phyloP scores from a whole-genome alignment of 2,797 vertebrate genomes.

The Megalops cyprinoides region DNA sequence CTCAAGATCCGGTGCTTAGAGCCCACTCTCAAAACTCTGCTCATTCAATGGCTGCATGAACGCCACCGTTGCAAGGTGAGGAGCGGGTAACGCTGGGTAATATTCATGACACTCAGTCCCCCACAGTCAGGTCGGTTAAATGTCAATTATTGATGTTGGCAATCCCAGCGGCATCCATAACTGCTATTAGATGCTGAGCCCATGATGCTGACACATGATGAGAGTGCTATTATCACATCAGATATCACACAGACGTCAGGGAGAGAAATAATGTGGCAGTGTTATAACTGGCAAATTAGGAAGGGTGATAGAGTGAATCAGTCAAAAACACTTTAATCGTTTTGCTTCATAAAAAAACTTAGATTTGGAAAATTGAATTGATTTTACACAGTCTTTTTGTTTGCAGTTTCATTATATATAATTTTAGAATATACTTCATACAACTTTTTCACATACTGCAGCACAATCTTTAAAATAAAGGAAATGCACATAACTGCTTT shows the following conservation, averaged over 20 bases:
- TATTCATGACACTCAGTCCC: neutral
- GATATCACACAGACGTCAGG: neutral
- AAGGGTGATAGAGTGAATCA: neutral
- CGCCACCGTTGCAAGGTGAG: neutral
- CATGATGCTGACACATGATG: neutral
- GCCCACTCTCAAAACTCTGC: too few relatives aligned
- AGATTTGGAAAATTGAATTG: neutral
- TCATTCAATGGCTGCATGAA: neutral
- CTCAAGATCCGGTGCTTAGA: neutral
- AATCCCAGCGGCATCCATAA: constrained; percentile 4
- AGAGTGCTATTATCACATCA: neutral
- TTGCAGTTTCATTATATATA: too few relatives aligned
- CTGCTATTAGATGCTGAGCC: constrained; percentile 1
- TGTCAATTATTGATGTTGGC: constrained; percentile 12
- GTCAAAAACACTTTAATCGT: too few relatives aligned
- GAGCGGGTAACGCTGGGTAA: neutral
- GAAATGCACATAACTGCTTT: too few relatives aligned
- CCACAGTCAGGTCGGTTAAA: neutral
- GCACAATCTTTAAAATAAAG: too few relatives aligned
- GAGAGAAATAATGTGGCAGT: neutral
- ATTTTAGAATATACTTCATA: too few relatives aligned
- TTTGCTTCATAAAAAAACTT: too few relatives aligned
- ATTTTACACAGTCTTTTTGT: neutral
- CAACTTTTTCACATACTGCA: too few relatives aligned
- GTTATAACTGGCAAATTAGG: neutral